Percentiles rank a stretch among this genome's conserved stretches.
phyloP scores from a whole-genome alignment of 1,140 invertebrate genomes.

The Drosophila busckii region DNA sequence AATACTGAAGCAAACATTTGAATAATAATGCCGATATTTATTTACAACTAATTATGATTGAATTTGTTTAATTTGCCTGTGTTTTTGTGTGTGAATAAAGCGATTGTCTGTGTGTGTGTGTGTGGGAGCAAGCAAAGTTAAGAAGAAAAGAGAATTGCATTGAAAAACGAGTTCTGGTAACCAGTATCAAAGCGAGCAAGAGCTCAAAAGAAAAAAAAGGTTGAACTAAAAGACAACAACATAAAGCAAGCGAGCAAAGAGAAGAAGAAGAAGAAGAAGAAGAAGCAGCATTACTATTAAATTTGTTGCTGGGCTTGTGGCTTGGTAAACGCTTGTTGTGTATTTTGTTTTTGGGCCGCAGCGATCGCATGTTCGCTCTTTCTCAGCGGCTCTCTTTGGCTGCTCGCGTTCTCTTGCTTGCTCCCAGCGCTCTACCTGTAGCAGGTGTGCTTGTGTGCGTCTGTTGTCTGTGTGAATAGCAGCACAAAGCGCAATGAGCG shows the following conservation, averaged over 20 bases:
- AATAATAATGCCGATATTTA: too few relatives aligned
- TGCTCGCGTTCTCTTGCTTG: neutral
- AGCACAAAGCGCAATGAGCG: slow-evolving; percentile 50
- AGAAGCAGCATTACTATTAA: slow-evolving; percentile 36
- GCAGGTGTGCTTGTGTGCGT: slow-evolving; percentile 54
- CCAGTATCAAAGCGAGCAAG: slow-evolving; percentile 43
- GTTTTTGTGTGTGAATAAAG: slow-evolving; percentile 18
- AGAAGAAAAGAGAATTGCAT: slow-evolving; percentile 57
- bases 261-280: slow-evolving; percentile 20
- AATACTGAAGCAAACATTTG: slow-evolving; percentile 10
- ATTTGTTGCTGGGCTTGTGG: slow-evolving; percentile 16
- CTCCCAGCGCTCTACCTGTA: slow-evolving; percentile 42
- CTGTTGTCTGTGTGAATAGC: slow-evolving; percentile 47
- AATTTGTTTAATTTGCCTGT: slow-evolving; percentile 2
- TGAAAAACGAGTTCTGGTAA: slow-evolving; percentile 63
- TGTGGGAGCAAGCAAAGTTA: slow-evolving; percentile 14
- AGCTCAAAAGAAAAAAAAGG: slow-evolving; percentile 58
- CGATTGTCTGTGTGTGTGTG: slow-evolving; percentile 14
- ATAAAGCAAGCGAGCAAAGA: slow-evolving; percentile 6
- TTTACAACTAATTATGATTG: neutral
- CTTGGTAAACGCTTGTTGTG: slow-evolving; percentile 6
- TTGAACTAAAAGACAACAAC: slow-evolving; percentile 20
- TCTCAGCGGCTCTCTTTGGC: slow-evolving; percentile 6
- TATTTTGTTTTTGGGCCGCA: neutral
- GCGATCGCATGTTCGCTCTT: slow-evolving; percentile 11